Conservation (phyloP, 2,888 invertebrate species). For the Allolobophora icterica region DNA sequence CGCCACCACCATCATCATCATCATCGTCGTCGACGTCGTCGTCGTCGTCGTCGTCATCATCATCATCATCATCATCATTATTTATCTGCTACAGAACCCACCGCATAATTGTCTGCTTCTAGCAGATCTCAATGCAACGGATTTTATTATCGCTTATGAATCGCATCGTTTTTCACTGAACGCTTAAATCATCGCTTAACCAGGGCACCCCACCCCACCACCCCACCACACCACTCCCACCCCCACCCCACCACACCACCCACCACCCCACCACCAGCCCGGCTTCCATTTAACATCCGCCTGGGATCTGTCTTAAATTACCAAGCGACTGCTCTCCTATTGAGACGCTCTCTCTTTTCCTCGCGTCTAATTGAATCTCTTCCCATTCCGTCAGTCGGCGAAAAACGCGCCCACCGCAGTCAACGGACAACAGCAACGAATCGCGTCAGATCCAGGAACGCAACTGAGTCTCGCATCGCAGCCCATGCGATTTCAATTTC, state of each 20-base stretch:
- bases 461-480: not conserved
- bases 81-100: not conserved
- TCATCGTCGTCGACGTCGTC: slow-evolving; percentile 32
- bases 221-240: too few species aligned
- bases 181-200: not conserved
- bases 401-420: not conserved
- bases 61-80: slow-evolving; percentile 34
- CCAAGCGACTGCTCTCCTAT: not conserved
- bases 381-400: not conserved
- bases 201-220: not conserved
- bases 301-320: slow-evolving; percentile 7
- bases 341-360: not conserved
- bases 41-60: slow-evolving; percentile 36
- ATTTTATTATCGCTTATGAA: not conserved
- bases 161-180: not conserved
- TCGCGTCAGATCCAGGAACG: not conserved
- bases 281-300: not conserved
- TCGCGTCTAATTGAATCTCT: slow-evolving; percentile 9
- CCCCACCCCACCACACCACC: too few species aligned
- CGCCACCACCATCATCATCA: slow-evolving; percentile 36
- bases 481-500: not conserved
- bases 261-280: too few species aligned
- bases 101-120: not conserved
- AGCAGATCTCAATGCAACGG: not conserved
- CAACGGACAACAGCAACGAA: not conserved